Evolutionary conservation across 2,888 invertebrate species (phyloP).

Genomic region (Ceriagrion tenellum): DNA sequence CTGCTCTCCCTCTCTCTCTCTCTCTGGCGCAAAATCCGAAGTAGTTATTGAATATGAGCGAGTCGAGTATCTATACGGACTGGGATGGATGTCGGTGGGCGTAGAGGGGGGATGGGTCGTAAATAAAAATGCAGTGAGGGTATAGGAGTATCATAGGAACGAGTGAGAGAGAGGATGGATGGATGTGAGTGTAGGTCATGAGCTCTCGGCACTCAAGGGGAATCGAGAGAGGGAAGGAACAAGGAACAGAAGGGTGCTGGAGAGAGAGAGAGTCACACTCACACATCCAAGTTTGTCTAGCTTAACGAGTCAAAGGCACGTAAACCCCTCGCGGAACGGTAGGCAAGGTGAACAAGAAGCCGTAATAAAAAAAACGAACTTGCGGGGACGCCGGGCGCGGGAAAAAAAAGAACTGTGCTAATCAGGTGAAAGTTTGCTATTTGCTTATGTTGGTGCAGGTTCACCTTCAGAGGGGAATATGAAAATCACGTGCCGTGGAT

Average conservation of each 20-base stretch:
- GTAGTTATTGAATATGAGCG: conserved; percentile 18
- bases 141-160: neutral
- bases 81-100: neutral
- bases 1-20: too few relatives aligned
- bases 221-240: neutral
- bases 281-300: conserved; percentile 53
- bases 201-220: neutral
- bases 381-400: neutral
- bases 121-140: neutral
- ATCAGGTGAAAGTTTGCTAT: conserved; percentile 61
- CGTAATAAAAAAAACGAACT: conserved; percentile 49
- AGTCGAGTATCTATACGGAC: neutral
- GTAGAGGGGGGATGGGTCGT: too few relatives aligned
- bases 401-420: conserved; percentile 27
- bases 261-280: too few relatives aligned
- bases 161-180: neutral
- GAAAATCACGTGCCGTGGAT: conserved; percentile 47
- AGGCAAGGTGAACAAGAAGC: conserved; percentile 50
- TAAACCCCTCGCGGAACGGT: neutral
- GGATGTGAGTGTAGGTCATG: neutral
- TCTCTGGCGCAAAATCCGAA: neutral
- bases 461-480: neutral
- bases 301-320: conserved; percentile 62
- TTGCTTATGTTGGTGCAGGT: conserved; percentile 48
- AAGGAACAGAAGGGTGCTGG: too few relatives aligned